phyloP scores from a whole-genome alignment of 2,113 vertebrate species.

The Anoplopoma fimbria region DNA sequence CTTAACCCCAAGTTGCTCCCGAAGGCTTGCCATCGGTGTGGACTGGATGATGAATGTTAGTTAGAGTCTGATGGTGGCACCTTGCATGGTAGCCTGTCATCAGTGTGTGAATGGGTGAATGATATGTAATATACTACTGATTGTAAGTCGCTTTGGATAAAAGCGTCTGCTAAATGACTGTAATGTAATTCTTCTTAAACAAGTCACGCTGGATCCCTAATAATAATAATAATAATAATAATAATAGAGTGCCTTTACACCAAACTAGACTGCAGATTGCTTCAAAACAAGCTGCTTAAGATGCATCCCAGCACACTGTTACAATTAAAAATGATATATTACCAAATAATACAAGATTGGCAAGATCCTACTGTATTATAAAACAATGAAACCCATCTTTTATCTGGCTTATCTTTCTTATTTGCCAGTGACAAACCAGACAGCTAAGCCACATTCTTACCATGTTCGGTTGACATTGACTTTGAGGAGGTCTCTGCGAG shows the following conservation, averaged over 20 bases:
- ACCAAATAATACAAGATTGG: background rate
- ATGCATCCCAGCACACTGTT: background rate
- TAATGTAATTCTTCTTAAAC: background rate
- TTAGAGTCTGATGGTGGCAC: too few species aligned
- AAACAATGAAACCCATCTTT: background rate
- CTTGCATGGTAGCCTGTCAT: too few species aligned
- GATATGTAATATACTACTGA: too few species aligned
- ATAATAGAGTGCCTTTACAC: too few species aligned
- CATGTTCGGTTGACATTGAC: constrained; percentile 86
- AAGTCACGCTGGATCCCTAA: background rate
- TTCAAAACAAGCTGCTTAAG: constrained; percentile 2
- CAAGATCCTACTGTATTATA: background rate
- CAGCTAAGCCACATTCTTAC: constrained; percentile 65
- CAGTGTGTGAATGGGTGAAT: too few species aligned
- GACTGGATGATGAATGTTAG: too few species aligned
- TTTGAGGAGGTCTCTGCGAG: constrained; percentile 85
- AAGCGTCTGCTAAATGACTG: too few species aligned
- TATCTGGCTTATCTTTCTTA: background rate
- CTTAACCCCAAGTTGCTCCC: too few species aligned
- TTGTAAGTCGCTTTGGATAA: too few species aligned
- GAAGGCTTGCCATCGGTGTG: too few species aligned
- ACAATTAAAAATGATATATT: background rate
- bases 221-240: too few species aligned
- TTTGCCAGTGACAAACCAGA: background rate
- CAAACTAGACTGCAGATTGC: background rate